Base-by-base conservation (phyloP, 2,888 invertebrate species). In the Latrodectus hesperus region DNA sequence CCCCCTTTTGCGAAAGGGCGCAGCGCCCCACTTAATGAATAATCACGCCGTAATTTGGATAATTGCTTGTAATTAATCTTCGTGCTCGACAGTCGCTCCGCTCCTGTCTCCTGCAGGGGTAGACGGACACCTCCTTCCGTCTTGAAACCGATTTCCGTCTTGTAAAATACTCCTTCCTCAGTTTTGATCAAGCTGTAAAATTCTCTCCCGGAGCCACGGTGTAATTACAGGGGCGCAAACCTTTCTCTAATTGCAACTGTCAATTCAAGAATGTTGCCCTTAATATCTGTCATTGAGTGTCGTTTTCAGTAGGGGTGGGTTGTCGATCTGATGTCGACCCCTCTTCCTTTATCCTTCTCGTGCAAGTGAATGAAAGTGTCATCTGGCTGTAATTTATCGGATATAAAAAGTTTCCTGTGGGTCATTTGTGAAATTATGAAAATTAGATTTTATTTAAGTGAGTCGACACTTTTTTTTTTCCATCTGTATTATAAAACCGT, bases 11-110 rank as follows among this genome's bases (percentile, higher is more conserved):
- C 17, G 76, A 51, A 38, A 70, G 75, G 68, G 68, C 76, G 70
- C 73, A 26, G 65, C 68, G 52, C 38, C 60, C 73, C 72, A 11
- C 77, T 83, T 84, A 84, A 84, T 84, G 77, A 84, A 84, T 84
- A 77, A 84, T 84, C 64, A 52, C 51, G 73, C 17, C 38, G 84
- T 78, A 78, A 84, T 78, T 79, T 74, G 79, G 84, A 84, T 84
- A 84, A 84, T 84, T 79, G 84, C 53, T 67, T 52, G 72, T 75
- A 76, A 76, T 86, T 81, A 81, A 86, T 81, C 81, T 81, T 75
- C 17, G 38, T 60, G 60, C n/a, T 52, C 72, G 16, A 12, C 53
- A 17, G 12, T 60, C 10, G 12, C 12, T 9, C n/a, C 60, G 60
- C 60, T n/a, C 12, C 12, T 16, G 60, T 60, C n/a, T 60, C n/a